Base-by-base conservation (phyloP, 2,797 vertebrate genomes). In the Poecile montanus region DNA sequence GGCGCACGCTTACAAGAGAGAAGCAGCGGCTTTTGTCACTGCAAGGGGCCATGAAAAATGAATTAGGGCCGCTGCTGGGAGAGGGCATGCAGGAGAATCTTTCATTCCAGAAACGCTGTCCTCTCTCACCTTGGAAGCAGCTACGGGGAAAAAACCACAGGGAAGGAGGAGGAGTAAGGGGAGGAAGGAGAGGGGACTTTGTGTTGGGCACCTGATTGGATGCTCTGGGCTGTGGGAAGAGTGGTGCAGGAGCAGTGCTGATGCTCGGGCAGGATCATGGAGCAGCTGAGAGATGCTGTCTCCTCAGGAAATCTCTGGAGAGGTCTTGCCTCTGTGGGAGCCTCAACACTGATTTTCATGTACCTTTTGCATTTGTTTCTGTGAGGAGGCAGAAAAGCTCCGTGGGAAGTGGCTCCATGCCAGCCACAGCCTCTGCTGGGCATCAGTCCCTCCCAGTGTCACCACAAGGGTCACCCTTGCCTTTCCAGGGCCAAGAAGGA, bases 21-120 rank as follows among this genome's bases (percentile, higher is more conserved):
- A 96, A 96, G 97, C 97, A 93, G 96, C 34, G 95, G 97, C 97
- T 98, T 98, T 98, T 98, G 98, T 98, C 98, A 97, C 98, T 97
- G 98, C 92, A 26, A 97, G 98, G 97, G 97, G 97, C 97, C 97
- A 97, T 98, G 98, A 98, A 98, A 98, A 98, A 98, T 98, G 98
- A 98, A 98, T 98, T 98, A 98, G 96, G 97, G 97, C 97, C 51
- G 95, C 97, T 97, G 97, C 97, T 97, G 97, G 94, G 97, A 97
- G 97, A 98, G 98, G 98, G 97, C 97, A 97, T 47, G 96, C 96
- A 96, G 94, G 96, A 97, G 97, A 97, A 98, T 98, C 98, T 97
- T 98, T 98, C 97, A 98, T 98, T 97, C 97, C 17, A 10, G 91
- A 93, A 96, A 94, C 0, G 27, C 75, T 94, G 98, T 98, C 97